Evolutionary conservation across 2,888 invertebrate genomes (phyloP).

Genomic region (Lasioglossum morio): DNA sequence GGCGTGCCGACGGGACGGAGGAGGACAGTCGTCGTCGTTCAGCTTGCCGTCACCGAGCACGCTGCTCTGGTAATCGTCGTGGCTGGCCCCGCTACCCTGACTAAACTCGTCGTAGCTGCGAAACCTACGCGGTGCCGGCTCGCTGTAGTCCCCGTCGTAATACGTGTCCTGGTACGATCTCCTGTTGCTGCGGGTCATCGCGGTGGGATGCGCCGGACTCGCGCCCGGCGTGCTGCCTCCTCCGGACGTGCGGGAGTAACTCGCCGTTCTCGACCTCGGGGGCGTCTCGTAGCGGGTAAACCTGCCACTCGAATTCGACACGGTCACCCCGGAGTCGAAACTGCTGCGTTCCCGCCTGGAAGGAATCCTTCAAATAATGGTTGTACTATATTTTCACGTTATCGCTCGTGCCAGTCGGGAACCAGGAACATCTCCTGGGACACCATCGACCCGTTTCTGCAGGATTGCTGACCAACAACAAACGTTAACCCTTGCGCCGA

Average conservation of each 20-base stretch:
- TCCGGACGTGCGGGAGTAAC: slow-evolving; percentile 86
- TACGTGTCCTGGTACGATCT: slow-evolving; percentile 82
- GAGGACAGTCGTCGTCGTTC: slow-evolving; percentile 85
- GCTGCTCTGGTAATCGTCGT: slow-evolving; percentile 86
- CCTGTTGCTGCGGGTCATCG: slow-evolving; percentile 85
- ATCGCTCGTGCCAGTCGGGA: neutral
- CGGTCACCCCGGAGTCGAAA: slow-evolving; percentile 83
- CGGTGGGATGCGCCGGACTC: slow-evolving; percentile 86
- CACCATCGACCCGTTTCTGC: neutral
- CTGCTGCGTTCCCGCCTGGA: slow-evolving; percentile 80
- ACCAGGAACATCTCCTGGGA: neutral
- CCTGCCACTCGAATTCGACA: slow-evolving; percentile 83
- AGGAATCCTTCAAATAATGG: slow-evolving; percentile 64
- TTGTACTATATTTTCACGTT: slow-evolving; percentile 50
- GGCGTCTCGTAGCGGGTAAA: slow-evolving; percentile 88
- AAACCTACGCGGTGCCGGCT: slow-evolving; percentile 85
- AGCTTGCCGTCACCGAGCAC: slow-evolving; percentile 78
- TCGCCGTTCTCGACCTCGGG: slow-evolving; percentile 86
- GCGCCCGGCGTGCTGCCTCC: slow-evolving; percentile 83
- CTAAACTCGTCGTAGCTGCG: slow-evolving; percentile 91
- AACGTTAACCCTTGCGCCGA: neutral
- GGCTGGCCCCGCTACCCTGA: slow-evolving; percentile 89
- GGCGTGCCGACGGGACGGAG: slow-evolving; percentile 84
- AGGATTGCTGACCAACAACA: neutral
- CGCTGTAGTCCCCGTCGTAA: slow-evolving; percentile 82